Percentiles rank a stretch among this genome's conserved stretches.
Evolutionary conservation across 2,888 invertebrate genomes (phyloP).

Genomic region (Scotopteryx bipunctaria): DNA sequence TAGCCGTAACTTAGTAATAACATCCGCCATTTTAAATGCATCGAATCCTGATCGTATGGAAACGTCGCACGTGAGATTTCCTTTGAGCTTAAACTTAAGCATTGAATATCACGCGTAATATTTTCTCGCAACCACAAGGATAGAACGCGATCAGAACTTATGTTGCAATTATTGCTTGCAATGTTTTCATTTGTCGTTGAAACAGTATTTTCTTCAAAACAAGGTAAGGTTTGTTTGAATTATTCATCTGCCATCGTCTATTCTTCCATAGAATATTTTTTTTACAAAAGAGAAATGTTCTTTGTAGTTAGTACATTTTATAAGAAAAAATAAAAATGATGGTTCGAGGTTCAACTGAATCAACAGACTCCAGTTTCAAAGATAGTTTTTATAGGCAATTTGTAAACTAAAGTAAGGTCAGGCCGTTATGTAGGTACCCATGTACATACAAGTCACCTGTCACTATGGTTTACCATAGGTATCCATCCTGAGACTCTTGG

Average conservation of each 20-base stretch:
- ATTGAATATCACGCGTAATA: not conserved
- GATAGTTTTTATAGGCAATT: not conserved
- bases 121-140: not conserved
- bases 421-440: not conserved
- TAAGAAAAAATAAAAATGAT: not conserved
- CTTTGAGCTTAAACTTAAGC: not conserved
- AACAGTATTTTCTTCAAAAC: constrained; percentile 11
- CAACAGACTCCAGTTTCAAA: not conserved
- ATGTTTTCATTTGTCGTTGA: constrained; percentile 15
- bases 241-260: constrained; percentile 13
- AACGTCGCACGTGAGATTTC: not conserved
- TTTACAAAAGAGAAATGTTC: not conserved
- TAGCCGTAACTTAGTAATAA: constrained; percentile 27
- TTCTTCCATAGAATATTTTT: not conserved
- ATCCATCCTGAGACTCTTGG: too few relatives aligned
- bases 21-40: constrained; percentile 33
- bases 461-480: too few relatives aligned
- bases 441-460: too few relatives aligned
- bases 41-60: constrained; percentile 21
- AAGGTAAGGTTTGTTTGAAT: constrained; percentile 11
- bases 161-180: constrained; percentile 7
- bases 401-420: not conserved
- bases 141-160: constrained; percentile 8
- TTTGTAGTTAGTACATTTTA: not conserved
- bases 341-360: not conserved